Evolutionary conservation across 1,140 invertebrate species (phyloP), one percentile per base, ranked within the genome.

Genomic region (Aporrectodea caliginosa): DNA sequence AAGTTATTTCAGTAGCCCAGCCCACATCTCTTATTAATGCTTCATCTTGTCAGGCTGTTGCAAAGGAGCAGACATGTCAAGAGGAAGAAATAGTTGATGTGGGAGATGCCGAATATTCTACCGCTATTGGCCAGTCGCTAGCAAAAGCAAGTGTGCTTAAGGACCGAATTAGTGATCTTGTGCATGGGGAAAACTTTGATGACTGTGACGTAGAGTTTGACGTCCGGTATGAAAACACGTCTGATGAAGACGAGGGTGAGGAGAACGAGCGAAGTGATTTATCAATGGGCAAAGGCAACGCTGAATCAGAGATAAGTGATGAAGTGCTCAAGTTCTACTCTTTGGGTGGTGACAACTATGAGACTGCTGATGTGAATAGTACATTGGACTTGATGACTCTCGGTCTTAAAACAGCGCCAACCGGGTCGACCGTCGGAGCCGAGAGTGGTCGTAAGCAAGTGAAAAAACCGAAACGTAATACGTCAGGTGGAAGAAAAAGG

Each of bases 271-370:
- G 43, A 58, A 58, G 43, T 12, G 43, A 58, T 12, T 58, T 22
- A 12, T 58, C 22, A n/a, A n/a, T n/a, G n/a, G n/a, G n/a, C n/a
- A n/a, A n/a, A n/a, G n/a, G n/a, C n/a, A n/a, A 6, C 22, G 43
- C 6, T 58, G 43, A 58, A 6, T 58, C 22, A 22, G 43, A 58
- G 43, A 58, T 12, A 6, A 58, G 43, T 22, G n/a, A n/a, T n/a
- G 43, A 58, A 58, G 43, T 58, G 43, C 43, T 58, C 43, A 58
- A 58, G 43, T 58, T 58, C 43, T 58, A 58, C 43, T 58, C 43
- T 12, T 22, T 58, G 6, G 43, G 43, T 58, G 43, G 43, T 58
- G 43, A 58, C 22, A 58, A 6, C 22, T 58, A 58, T 58, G 43
- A 58, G 22, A 58, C 43, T 58, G 43, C 43, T 58, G 43, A 58